These are phyloP conservation scores for Gyps fulvus DNA, from an alignment of 2,113 vertebrate genomes.

Conservation along the genomic window DNA sequence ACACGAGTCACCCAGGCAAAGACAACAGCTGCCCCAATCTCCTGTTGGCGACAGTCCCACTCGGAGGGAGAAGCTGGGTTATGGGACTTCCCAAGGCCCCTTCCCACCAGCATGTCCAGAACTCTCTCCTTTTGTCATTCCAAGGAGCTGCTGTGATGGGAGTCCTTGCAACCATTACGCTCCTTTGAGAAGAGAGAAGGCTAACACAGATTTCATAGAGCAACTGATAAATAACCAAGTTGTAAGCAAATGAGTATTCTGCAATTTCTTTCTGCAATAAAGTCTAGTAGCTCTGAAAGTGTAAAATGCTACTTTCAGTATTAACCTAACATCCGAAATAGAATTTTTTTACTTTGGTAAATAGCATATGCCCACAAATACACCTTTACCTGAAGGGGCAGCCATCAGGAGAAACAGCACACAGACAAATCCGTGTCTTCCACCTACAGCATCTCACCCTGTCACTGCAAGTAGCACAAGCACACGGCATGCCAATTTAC, in stretches of 20 bases:
- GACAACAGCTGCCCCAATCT: fast-evolving
- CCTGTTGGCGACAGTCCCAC: fast-evolving
- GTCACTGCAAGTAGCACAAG: neutral
- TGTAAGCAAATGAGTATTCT: fast-evolving
- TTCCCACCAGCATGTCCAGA: neutral
- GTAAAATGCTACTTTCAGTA: neutral
- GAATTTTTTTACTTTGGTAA: neutral
- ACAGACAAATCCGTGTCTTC: neutral
- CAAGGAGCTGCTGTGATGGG: neutral
- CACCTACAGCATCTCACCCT: neutral
- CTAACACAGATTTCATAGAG: neutral
- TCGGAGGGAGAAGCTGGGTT: neutral
- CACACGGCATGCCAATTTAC: fast-evolving
- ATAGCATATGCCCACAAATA: neutral
- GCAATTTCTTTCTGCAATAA: neutral
- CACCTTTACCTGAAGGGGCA: neutral
- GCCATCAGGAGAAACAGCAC: neutral
- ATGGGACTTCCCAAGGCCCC: neutral
- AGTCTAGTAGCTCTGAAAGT: neutral
- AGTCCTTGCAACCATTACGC: neutral
- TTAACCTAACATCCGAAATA: neutral
- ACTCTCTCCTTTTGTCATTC: neutral
- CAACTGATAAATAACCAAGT: neutral
- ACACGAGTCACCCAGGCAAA: neutral
- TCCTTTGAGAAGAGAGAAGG: neutral